phyloP scores from a whole-genome alignment of 2,797 vertebrate species.

The Epinephelus coioides region DNA sequence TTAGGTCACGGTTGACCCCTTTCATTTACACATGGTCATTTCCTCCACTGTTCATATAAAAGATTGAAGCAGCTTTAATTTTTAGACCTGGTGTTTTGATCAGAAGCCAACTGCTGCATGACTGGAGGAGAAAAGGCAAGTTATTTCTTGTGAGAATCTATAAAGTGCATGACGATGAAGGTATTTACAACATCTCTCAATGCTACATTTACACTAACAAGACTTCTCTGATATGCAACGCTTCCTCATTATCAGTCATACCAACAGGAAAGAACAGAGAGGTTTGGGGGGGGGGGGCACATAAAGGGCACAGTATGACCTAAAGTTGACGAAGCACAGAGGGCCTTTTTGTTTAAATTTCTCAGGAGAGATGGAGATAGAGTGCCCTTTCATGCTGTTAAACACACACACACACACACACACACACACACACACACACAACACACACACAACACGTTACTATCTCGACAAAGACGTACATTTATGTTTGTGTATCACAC shows the following conservation, averaged over 20 bases:
- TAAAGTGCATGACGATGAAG: slow-evolving; percentile 1
- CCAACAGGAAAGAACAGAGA: slow-evolving; percentile 26
- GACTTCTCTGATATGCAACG: slow-evolving; percentile 36
- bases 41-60: background rate
- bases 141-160: background rate
- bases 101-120: background rate
- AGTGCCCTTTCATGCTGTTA: slow-evolving; percentile 63
- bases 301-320: slow-evolving; percentile 65
- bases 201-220: slow-evolving; percentile 24
- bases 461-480: slow-evolving; percentile 41
- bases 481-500: slow-evolving; percentile 31
- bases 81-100: background rate
- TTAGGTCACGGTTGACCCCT: background rate
- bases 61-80: background rate
- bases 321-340: slow-evolving; percentile 70
- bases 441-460: slow-evolving; percentile 25
- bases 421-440: slow-evolving; percentile 39
- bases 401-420: slow-evolving; percentile 41
- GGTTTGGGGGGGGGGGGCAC: slow-evolving; percentile 31
- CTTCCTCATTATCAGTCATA: slow-evolving; percentile 35
- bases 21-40: background rate
- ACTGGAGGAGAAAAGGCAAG: background rate
- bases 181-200: slow-evolving; percentile 26
- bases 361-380: slow-evolving; percentile 59
- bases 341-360: slow-evolving; percentile 68